Evolutionary conservation across 1,140 invertebrate species (phyloP).

Genomic region (Nephila pilipes): DNA sequence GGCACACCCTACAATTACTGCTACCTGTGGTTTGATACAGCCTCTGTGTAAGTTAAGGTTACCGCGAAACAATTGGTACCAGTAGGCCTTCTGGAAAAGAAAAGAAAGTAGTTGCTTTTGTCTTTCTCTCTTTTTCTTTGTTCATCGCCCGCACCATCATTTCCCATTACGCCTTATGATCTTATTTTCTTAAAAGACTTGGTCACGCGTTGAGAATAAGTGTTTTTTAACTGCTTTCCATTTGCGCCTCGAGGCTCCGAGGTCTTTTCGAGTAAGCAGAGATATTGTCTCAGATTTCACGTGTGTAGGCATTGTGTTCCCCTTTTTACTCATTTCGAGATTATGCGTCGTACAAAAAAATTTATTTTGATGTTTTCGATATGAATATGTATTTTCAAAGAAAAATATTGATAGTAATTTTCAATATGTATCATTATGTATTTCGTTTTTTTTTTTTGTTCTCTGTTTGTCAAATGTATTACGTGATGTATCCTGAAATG

Average conservation of each 20-base stretch:
- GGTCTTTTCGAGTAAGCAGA: background rate
- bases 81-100: slow-evolving; percentile 25
- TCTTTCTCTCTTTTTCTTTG: slow-evolving; percentile 1
- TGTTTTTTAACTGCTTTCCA: slow-evolving; percentile 34
- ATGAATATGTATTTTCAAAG: too few relatives aligned
- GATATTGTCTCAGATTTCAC: background rate
- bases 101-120: background rate
- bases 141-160: slow-evolving; percentile 16
- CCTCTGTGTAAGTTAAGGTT: background rate
- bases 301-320: background rate
- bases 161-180: slow-evolving; percentile 44
- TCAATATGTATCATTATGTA: too few relatives aligned
- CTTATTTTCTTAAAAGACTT: slow-evolving; percentile 44
- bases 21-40: slow-evolving; percentile 7
- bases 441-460: too few relatives aligned
- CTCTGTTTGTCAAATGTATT: too few relatives aligned
- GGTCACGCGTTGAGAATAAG: slow-evolving; percentile 38
- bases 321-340: too few relatives aligned
- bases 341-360: too few relatives aligned
- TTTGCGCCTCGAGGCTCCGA: background rate
- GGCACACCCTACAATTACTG: slow-evolving; percentile 27
- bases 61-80: slow-evolving; percentile 3
- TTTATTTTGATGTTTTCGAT: too few relatives aligned
- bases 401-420: too few relatives aligned
- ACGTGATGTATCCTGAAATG: too few relatives aligned